Evolutionary conservation across 64 coral and sea anemone genomes (phyloP), one percentile per base, ranked within the genome.

Genomic region (Montipora capricornis): DNA sequence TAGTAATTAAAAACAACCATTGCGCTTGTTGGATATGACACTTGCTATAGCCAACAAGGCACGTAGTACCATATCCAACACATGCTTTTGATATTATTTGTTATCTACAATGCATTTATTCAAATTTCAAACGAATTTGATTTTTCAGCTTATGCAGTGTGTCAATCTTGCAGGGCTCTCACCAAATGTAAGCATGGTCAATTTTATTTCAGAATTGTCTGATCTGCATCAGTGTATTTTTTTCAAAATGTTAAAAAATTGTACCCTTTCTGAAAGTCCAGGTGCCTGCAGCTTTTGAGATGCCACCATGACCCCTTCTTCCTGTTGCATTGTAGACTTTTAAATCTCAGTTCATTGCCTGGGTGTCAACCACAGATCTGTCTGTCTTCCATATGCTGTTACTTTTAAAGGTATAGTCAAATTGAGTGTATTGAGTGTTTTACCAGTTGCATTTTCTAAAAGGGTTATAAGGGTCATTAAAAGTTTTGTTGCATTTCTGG

Each of bases 61-160:
- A 37, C 2, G 1, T 37, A 37, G 37, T 37, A 37, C 37, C 37
- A 37, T 2, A 37, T 37, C 37, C 37, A 37, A 37, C 37, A 37
- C 37, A 37, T 37, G 37, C 37, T 2, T 37, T 37, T 37, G 37
- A 2, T 37, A 37, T 37, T 37, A 37, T 37, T 37, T 37, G 37
- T 37, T 37, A 37, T 37, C 37, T 37, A 37, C 37, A 37, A 37
- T 37, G 37, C 37, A 37, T 37, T 10, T 55, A 55, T 55, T 55
- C 52, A 55, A 7, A 55, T 55, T 7, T 10, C 0, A 14, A 4
- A 14, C 15, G 57, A 45, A 13, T 48, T 76, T 55, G 37, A 59
- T 93, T 87, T 44, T 91, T 44, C 81, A 99, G 98, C 92, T 99
- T n/a, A 96, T 99, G 92, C 98, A 99, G 12, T 99, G 98, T 71